A percentile compares a stretch with the other conserved stretches of the same genome.
These are phyloP conservation scores for Zophobas morio DNA, from an alignment of 1,140 invertebrate genomes.

Conservation along the genomic window DNA sequence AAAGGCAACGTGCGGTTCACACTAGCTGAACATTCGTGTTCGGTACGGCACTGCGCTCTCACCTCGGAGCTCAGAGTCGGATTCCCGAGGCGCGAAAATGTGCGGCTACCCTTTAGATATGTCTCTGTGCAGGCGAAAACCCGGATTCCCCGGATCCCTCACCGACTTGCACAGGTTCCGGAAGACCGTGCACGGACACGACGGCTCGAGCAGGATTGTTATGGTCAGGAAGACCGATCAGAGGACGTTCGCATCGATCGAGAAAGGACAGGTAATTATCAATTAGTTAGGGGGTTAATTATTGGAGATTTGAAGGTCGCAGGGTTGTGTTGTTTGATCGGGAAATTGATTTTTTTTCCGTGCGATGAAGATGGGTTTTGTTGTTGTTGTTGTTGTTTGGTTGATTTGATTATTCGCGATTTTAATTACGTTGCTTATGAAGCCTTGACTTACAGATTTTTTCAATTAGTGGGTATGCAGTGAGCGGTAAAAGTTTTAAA, in stretches of 20 bases:
- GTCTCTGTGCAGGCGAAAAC: conserved; percentile 61
- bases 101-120: conserved; percentile 48
- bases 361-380: background rate
- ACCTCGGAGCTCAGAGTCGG: background rate
- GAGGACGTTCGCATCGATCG: conserved; percentile 69
- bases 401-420: too few species aligned
- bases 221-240: conserved; percentile 78
- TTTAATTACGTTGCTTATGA: too few species aligned
- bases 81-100: conserved; percentile 42
- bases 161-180: conserved; percentile 65
- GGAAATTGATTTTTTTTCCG: background rate
- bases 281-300: too few species aligned
- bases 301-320: too few species aligned
- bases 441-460: too few species aligned
- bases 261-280: conserved; percentile 65
- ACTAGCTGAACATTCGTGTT: conserved; percentile 51
- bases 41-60: conserved; percentile 44
- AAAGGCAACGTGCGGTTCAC: conserved; percentile 57
- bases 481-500: too few species aligned
- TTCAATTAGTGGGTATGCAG: too few species aligned
- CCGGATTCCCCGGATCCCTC: conserved; percentile 62
- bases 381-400: too few species aligned
- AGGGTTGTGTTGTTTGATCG: too few species aligned
- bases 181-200: conserved; percentile 73
- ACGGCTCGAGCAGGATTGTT: conserved; percentile 73